Evolutionary conservation across 1,140 invertebrate genomes (phyloP).

Genomic region (Chrysoperla carnea): DNA sequence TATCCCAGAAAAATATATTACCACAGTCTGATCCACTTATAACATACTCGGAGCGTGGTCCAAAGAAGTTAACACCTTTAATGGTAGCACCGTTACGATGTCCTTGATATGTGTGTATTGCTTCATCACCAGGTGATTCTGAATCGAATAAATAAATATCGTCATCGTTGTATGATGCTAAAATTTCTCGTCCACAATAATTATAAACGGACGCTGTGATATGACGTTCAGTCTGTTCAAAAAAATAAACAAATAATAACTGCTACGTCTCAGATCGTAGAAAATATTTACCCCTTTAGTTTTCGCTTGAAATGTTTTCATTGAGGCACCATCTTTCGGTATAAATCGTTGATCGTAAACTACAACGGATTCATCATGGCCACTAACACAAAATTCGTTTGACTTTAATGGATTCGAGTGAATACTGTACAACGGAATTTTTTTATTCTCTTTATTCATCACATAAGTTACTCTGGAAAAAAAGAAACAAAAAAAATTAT

Average conservation of each 20-base stretch:
- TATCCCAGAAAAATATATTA: slow-evolving; percentile 92
- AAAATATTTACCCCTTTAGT: too few relatives aligned
- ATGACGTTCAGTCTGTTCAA: slow-evolving; percentile 21
- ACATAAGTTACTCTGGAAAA: neutral
- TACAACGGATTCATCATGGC: slow-evolving; percentile 38
- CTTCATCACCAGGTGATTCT: slow-evolving; percentile 34
- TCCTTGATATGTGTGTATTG: slow-evolving; percentile 58
- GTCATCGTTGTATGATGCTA: slow-evolving; percentile 87
- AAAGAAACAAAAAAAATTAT: too few relatives aligned
- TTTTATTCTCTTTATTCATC: slow-evolving; percentile 19
- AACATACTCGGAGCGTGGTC: slow-evolving; percentile 75
- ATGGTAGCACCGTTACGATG: slow-evolving; percentile 68
- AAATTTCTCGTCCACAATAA: slow-evolving; percentile 75
- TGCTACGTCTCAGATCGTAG: too few relatives aligned
- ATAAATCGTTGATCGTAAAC: slow-evolving; percentile 51
- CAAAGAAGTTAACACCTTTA: slow-evolving; percentile 90
- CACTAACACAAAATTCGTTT: slow-evolving; percentile 67
- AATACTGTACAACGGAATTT: slow-evolving; percentile 71
- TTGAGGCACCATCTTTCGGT: too few relatives aligned
- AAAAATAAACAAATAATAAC: neutral
- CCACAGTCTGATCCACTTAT: slow-evolving; percentile 90
- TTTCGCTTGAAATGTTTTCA: too few relatives aligned
- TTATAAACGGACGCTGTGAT: slow-evolving; percentile 84
- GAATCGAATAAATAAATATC: slow-evolving; percentile 80
- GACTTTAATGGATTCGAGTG: slow-evolving; percentile 61